Evolutionary conservation across 2,113 vertebrate genomes (phyloP).

Genomic region (Cathartes aura): DNA sequence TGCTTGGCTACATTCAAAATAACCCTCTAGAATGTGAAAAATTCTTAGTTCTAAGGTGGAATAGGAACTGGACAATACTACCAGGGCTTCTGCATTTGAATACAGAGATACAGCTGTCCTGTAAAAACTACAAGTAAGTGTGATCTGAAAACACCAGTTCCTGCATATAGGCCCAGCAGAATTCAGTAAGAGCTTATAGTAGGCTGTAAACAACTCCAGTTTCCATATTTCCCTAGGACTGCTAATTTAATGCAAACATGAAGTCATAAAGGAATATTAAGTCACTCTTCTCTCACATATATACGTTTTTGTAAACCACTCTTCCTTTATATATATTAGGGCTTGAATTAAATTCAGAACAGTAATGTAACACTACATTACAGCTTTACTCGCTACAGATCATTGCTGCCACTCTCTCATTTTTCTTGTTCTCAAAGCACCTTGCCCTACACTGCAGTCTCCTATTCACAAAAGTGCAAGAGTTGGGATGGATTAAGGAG

Average conservation of each 20-base stretch:
- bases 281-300: not conserved
- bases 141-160: not conserved
- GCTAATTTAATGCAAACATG: not conserved
- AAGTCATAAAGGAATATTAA: not conserved
- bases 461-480: not conserved
- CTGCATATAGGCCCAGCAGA: fast-evolving
- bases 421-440: not conserved
- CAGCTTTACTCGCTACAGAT: not conserved
- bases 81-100: not conserved
- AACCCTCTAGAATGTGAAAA: not conserved
- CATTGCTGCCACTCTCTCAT: not conserved
- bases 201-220: not conserved
- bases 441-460: not conserved
- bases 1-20: not conserved
- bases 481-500: not conserved
- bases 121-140: not conserved
- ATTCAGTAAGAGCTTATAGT: not conserved
- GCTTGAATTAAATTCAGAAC: not conserved
- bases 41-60: not conserved
- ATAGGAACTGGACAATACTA: not conserved
- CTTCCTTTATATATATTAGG: not conserved
- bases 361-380: not conserved
- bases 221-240: not conserved
- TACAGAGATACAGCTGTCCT: not conserved
- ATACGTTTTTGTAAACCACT: not conserved